phyloP scores from a whole-genome alignment of 2,797 vertebrate species.

The Malurus leucopterus region DNA sequence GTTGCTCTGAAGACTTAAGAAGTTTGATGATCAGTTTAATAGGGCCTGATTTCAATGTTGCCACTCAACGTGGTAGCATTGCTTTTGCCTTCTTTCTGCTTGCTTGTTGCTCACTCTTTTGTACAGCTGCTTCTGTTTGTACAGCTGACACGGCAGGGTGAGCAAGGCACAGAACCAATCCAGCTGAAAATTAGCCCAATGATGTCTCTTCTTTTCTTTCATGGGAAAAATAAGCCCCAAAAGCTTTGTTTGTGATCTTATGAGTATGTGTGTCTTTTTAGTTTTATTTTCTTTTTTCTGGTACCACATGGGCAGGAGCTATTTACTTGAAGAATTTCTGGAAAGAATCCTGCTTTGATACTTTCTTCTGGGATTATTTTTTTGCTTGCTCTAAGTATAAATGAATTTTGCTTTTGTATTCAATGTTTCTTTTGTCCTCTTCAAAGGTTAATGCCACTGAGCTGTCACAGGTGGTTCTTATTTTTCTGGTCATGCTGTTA shows the following conservation, averaged over 20 bases:
- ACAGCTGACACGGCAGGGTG: constrained; percentile 19
- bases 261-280: constrained; percentile 49
- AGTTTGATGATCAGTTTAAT: constrained; percentile 17
- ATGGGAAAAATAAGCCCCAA: constrained; percentile 32
- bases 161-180: neutral
- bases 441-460: constrained; percentile 55
- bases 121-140: constrained; percentile 15
- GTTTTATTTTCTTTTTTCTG: constrained; percentile 51
- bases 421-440: constrained; percentile 48
- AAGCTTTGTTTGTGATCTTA: constrained; percentile 62
- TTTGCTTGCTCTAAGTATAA: constrained; percentile 39
- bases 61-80: neutral
- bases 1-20: constrained; percentile 8
- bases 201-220: constrained; percentile 29
- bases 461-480: constrained; percentile 58
- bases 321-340: constrained; percentile 61
- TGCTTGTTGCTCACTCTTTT: constrained; percentile 38
- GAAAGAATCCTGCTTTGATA: constrained; percentile 58
- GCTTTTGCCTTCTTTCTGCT: constrained; percentile 10
- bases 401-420: constrained; percentile 53
- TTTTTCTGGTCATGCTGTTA: constrained; percentile 56
- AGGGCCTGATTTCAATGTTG: neutral
- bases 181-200: constrained; percentile 31
- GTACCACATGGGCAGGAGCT: constrained; percentile 33
- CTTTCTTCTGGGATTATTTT: constrained; percentile 57